phyloP scores from a whole-genome alignment of 2,113 vertebrate genomes.

The Ammodytes dubius region DNA sequence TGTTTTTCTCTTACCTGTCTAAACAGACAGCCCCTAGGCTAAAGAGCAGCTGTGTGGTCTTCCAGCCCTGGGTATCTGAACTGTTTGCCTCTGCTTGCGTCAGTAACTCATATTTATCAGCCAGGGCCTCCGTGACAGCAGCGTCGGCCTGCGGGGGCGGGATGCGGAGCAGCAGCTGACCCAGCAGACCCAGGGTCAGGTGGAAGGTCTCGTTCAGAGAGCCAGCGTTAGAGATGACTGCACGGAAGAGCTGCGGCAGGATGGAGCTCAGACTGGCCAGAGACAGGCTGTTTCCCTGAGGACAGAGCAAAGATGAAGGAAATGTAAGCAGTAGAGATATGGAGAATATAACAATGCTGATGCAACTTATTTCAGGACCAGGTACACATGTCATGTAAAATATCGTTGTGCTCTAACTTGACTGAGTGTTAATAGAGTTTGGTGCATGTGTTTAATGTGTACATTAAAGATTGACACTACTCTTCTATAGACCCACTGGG shows the following conservation, averaged over 20 bases:
- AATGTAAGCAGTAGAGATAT: background rate
- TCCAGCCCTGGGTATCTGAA: constrained; percentile 90
- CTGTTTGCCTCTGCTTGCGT: constrained; percentile 82
- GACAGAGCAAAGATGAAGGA: background rate
- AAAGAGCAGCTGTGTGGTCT: constrained; percentile 95
- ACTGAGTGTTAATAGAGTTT: background rate
- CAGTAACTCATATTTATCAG: constrained; percentile 89
- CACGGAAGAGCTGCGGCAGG: constrained; percentile 94
- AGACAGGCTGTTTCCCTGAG: constrained; percentile 86
- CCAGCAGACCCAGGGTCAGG: constrained; percentile 94
- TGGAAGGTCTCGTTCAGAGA: constrained; percentile 97
- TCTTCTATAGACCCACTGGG: background rate
- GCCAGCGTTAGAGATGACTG: constrained; percentile 95
- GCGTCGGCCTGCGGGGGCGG: constrained; percentile 89
- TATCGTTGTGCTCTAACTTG: background rate
- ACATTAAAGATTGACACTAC: background rate
- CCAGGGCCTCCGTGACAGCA: constrained; percentile 91
- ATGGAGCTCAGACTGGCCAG: constrained; percentile 90
- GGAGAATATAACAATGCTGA: background rate
- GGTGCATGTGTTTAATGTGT: background rate
- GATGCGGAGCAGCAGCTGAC: constrained; percentile 92
- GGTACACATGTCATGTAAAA: background rate
- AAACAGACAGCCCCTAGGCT: constrained; percentile 95
- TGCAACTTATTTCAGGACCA: background rate
- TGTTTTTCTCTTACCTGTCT: constrained; percentile 88